Evolutionary conservation across 2,113 vertebrate species (phyloP), one percentile per base, ranked within the genome.

Genomic region (Agelaius phoeniceus): DNA sequence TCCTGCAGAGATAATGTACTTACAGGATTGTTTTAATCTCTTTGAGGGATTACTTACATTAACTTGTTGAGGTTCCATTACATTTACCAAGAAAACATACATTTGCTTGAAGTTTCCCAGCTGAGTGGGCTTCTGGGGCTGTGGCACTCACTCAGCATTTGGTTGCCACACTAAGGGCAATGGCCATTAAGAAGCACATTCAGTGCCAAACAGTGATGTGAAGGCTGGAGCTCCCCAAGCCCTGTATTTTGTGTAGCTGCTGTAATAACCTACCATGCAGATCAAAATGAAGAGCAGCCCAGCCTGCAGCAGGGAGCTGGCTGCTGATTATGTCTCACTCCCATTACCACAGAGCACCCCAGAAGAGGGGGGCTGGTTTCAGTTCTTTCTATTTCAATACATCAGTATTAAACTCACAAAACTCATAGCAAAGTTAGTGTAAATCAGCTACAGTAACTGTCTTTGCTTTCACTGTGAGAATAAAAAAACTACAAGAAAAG

Each of bases 11-110:
- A 75, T 92, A 92, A 90, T 78, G 54, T 85, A 92, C 68, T 96
- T 94, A 95, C 33, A 55, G 76, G 90, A 88, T 89, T 95, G 77
- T 67, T 94, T 94, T 84, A 84, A 88, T 95, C 90, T 94, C 92
- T 92, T 86, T 92, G 95, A 94, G 73, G 49, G 72, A 86, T 94
- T 96, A 92, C 73, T 92, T 61, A 57, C 80, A 55, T 90, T 94
- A 88, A 84, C 75, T 93, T 93, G 57, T 80, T 86, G 77, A 90
- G 24, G 52, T 84, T 90, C 88, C 86, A 89, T 94, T 93, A 78
- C 54, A 84, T 94, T 93, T 89, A 81, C n/a, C 26, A 73, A 89
- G 86, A 90, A 95, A 87, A 92, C n/a, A 68, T 11, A 48, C 11
- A 82, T 12, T 7, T 78, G 41, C 73, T 86, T 75, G 52, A 87